A percentile compares a stretch with the other conserved stretches of the same genome.
phyloP scores from a whole-genome alignment of 1,140 invertebrate species.

The Leptopilina clavipes region DNA sequence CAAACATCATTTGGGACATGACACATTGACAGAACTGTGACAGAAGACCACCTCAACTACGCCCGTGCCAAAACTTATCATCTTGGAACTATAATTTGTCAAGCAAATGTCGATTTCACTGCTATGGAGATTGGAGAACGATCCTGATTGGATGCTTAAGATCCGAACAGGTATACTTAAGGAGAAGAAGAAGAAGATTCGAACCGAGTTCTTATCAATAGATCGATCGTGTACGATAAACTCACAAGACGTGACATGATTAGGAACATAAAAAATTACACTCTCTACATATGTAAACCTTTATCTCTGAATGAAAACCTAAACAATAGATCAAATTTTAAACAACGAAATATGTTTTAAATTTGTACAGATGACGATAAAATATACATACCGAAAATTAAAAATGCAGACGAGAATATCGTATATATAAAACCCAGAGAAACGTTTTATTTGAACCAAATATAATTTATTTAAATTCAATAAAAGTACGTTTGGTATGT shows the following conservation, averaged over 20 bases:
- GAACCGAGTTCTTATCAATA: slow-evolving; percentile 35
- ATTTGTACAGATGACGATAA: no score
- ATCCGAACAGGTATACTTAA: slow-evolving; percentile 5
- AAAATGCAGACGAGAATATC: no score
- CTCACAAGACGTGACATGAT: neutral
- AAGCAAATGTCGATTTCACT: slow-evolving; percentile 46
- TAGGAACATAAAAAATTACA: slow-evolving; percentile 10
- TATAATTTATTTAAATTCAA: no score
- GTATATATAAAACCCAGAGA: no score
- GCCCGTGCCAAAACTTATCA: slow-evolving; percentile 50
- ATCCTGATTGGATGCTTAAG: slow-evolving; percentile 42
- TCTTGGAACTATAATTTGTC: slow-evolving; percentile 61
- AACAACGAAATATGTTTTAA: no score
- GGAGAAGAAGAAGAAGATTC: neutral
- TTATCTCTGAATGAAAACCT: neutral
- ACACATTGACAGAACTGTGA: slow-evolving; percentile 58
- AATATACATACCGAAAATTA: no score
- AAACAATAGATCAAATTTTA: neutral
- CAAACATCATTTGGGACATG: slow-evolving; percentile 42
- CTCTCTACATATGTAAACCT: no score
- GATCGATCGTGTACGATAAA: slow-evolving; percentile 26
- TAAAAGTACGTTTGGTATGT: no score
- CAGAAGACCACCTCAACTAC: slow-evolving; percentile 58
- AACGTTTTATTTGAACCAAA: no score
- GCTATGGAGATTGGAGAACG: slow-evolving; percentile 22